Evolutionary conservation across 2,888 invertebrate genomes (phyloP), one percentile per base, ranked within the genome.

Genomic region (Cerastoderma edule): DNA sequence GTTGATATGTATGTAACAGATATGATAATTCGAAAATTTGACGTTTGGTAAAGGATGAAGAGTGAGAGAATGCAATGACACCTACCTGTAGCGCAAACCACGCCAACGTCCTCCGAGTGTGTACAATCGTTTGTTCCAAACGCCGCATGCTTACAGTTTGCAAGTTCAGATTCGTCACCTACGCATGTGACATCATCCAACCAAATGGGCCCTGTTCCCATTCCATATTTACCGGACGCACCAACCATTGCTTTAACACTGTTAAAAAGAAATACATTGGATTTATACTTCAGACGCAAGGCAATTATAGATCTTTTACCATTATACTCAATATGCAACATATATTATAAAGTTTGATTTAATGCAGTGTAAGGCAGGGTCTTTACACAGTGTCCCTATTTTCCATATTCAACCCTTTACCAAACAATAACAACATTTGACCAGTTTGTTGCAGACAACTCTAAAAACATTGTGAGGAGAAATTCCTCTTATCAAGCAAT

Each of bases 31-130:
- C n/a, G n/a, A n/a, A n/a, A n/a, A n/a, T n/a, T n/a, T n/a, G n/a
- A n/a, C n/a, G n/a, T n/a, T n/a, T n/a, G n/a, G n/a, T n/a, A n/a
- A n/a, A n/a, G n/a, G n/a, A n/a, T n/a, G n/a, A n/a, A n/a, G n/a
- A n/a, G n/a, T n/a, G 39, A 39, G 39, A 16, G 6, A 8, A 53
- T 22, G 54, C 27, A 6, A 54, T 3, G 13, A 30, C n/a, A 63
- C 75, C 33, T 67, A 82, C 82, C 67, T 54, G 71, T 50, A 8
- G 73, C 71, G 63, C 81, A 83, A 28, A 74, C 48, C 8, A 84
- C 79, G 16, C 83, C 78, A 24, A 80, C 79, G 75, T 85, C 85
- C 57, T 85, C 80, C 16, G 67, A 35, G 65, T 85, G 84, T 27
- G 72, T 66, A 71, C 85, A 85, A 63, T 85, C 75, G 46, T 32